A percentile compares a stretch with the other conserved stretches of the same genome.
These are phyloP conservation scores for Thunnus maccoyii DNA, from an alignment of 2,113 vertebrate species.

Conservation along the genomic window DNA sequence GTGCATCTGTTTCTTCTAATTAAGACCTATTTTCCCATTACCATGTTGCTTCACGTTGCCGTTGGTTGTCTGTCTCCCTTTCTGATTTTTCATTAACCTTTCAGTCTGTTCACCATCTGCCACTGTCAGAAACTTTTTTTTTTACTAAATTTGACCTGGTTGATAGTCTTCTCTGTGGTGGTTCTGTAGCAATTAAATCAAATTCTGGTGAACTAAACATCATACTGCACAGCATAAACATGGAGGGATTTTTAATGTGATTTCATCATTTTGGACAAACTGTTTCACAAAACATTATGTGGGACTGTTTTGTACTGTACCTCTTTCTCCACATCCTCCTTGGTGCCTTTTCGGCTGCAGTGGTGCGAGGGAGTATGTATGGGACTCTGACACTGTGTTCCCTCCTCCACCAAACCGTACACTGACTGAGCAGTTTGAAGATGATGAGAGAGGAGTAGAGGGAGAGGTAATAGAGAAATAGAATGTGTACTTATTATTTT, in stretches of 20 bases:
- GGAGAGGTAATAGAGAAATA: neutral
- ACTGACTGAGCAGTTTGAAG: constrained; percentile 88
- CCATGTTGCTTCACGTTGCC: too few relatives aligned
- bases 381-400: constrained; percentile 91
- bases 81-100: too few relatives aligned
- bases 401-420: constrained; percentile 93
- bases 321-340: constrained; percentile 95
- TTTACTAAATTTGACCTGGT: neutral
- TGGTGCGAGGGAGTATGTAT: constrained; percentile 89
- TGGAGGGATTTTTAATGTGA: neutral
- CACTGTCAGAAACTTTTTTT: neutral
- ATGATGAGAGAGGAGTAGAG: neutral
- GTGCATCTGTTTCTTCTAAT: constrained; percentile 2
- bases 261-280: neutral
- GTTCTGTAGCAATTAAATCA: constrained; percentile 1
- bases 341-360: constrained; percentile 90
- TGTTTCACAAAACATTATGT: neutral
- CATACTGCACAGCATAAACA: neutral
- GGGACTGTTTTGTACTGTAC: constrained; percentile 67
- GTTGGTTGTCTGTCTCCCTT: too few relatives aligned
- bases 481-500: neutral
- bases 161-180: neutral
- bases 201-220: neutral
- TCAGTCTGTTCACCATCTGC: too few relatives aligned
- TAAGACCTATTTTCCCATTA: neutral